phyloP scores from a whole-genome alignment of 2,888 invertebrate species.

The Pachycephus smyrnensis region DNA sequence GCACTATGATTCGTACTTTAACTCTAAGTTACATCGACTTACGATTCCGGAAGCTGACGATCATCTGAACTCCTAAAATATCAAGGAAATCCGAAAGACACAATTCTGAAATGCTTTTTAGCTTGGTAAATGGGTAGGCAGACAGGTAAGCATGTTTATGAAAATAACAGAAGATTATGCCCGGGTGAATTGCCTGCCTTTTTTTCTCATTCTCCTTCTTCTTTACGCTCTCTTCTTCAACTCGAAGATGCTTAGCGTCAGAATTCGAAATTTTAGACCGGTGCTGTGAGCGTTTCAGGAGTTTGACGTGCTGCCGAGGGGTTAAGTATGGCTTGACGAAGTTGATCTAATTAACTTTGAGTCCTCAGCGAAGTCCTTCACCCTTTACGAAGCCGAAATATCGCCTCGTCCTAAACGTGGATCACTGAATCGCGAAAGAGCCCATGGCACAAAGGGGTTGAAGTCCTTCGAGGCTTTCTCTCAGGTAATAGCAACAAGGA shows the following conservation, averaged over 20 bases:
- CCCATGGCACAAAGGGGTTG: slow-evolving; percentile 27
- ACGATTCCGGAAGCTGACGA: background rate
- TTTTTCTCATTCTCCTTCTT: slow-evolving; percentile 12
- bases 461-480: slow-evolving; percentile 7
- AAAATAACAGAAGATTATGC: background rate
- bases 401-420: slow-evolving; percentile 38
- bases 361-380: slow-evolving; percentile 6
- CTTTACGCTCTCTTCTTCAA: background rate
- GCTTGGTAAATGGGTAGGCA: background rate
- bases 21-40: background rate
- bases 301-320: slow-evolving; percentile 16
- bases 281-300: background rate
- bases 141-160: background rate
- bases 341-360: slow-evolving; percentile 51
- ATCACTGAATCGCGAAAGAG: slow-evolving; percentile 38
- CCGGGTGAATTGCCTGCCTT: background rate
- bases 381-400: slow-evolving; percentile 26
- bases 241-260: background rate
- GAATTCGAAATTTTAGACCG: background rate
- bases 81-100: background rate
- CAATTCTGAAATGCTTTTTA: background rate
- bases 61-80: background rate
- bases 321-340: slow-evolving; percentile 41
- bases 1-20: background rate
- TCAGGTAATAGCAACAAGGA: background rate